phyloP scores from a whole-genome alignment of 2,888 invertebrate species.

The Chalcosyrphus nemorum region DNA sequence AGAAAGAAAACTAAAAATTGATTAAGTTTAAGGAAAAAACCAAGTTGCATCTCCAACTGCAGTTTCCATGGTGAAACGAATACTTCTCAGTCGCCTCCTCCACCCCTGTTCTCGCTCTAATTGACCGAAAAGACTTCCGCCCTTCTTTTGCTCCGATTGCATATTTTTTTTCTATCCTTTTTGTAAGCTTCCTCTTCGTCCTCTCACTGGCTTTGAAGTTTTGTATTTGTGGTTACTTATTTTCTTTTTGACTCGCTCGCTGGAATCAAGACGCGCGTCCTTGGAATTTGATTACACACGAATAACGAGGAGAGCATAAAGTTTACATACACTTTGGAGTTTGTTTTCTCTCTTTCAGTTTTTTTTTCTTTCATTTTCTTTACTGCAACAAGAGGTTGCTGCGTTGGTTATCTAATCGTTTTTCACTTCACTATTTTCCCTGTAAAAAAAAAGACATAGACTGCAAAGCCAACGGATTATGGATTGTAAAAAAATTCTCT shows the following conservation, averaged over 20 bases:
- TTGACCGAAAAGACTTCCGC: constrained; percentile 70
- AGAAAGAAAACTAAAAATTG: constrained; percentile 41
- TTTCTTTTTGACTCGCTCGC: constrained; percentile 6
- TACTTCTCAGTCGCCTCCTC: constrained; percentile 5
- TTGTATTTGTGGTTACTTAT: constrained; percentile 53
- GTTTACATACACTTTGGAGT: constrained; percentile 62
- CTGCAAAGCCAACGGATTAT: neutral
- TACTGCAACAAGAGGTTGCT: constrained; percentile 56
- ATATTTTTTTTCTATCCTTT: neutral
- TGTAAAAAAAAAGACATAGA: constrained; percentile 23
- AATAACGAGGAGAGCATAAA: constrained; percentile 56
- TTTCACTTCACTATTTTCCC: neutral
- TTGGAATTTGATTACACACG: constrained; percentile 68
- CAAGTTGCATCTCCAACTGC: constrained; percentile 50
- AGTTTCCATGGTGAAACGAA: constrained; percentile 33
- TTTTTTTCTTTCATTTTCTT: neutral
- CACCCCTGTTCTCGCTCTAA: constrained; percentile 52
- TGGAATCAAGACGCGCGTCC: constrained; percentile 64
- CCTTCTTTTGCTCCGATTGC: neutral
- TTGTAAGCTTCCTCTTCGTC: constrained; percentile 5
- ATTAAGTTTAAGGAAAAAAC: constrained; percentile 67
- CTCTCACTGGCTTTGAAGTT: constrained; percentile 32
- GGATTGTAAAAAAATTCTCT: constrained; percentile 23
- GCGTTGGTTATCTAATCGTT: constrained; percentile 65
- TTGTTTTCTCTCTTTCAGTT: too few relatives aligned